These are phyloP conservation scores for Linurgus olivaceus DNA, from an alignment of 2,797 vertebrate species.

Conservation along the genomic window DNA sequence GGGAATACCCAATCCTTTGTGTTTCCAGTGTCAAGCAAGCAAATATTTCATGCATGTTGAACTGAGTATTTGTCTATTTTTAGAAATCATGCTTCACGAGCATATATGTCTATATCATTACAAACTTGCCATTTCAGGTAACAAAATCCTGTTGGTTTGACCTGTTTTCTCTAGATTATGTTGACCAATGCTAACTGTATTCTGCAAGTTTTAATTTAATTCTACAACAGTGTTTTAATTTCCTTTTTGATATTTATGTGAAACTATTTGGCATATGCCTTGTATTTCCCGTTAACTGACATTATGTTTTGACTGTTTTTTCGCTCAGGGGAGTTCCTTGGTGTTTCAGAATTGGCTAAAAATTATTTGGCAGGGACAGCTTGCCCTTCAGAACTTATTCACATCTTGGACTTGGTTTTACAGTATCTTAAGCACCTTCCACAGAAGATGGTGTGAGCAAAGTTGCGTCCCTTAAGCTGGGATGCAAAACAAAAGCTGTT, in stretches of 20 bases:
- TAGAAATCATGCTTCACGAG: neutral
- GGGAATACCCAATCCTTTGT: neutral
- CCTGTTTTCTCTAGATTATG: neutral
- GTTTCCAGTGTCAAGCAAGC: neutral
- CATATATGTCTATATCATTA: neutral
- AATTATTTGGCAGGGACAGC: neutral
- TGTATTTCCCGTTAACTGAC: neutral
- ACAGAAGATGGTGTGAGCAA: rapidly evolving
- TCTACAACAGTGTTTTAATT: neutral
- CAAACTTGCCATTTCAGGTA: neutral
- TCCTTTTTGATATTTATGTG: neutral
- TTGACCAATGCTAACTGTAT: neutral
- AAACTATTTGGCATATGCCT: neutral
- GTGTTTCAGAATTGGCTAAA: neutral
- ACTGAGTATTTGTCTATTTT: neutral
- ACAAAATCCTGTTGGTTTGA: neutral
- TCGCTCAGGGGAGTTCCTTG: neutral
- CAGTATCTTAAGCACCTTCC: neutral
- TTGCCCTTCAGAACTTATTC: neutral
- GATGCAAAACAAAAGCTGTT: neutral
- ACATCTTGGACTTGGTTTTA: neutral
- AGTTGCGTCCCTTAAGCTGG: neutral
- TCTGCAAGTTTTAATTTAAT: neutral
- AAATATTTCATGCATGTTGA: neutral
- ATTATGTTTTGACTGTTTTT: neutral